phyloP scores from a whole-genome alignment of 2,888 invertebrate species.

The Aquatica leii region DNA sequence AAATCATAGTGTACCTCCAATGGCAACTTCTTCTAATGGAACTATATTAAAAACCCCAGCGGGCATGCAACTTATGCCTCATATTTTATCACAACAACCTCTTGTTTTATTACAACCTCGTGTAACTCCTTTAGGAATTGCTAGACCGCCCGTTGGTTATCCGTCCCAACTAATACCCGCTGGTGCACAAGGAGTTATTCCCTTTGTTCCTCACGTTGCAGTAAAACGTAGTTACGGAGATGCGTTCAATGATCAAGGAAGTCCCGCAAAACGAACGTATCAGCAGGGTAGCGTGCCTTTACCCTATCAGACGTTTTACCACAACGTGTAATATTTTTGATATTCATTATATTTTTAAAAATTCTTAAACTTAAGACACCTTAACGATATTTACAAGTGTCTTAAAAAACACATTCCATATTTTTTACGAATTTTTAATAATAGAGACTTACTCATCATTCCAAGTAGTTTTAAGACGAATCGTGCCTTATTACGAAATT shows the following conservation, averaged over 20 bases:
- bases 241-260: slow-evolving; percentile 56
- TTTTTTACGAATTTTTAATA: too few relatives aligned
- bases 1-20: slow-evolving; percentile 49
- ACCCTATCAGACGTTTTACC: slow-evolving; percentile 57
- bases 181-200: slow-evolving; percentile 48
- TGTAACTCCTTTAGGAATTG: slow-evolving; percentile 43
- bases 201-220: slow-evolving; percentile 53
- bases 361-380: too few relatives aligned
- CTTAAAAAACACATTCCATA: slow-evolving; percentile 20
- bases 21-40: slow-evolving; percentile 39
- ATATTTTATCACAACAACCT: slow-evolving; percentile 51
- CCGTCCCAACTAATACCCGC: slow-evolving; percentile 49
- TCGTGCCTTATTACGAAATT: too few relatives aligned
- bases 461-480: slow-evolving; percentile 11
- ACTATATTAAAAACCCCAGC: slow-evolving; percentile 54
- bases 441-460: slow-evolving; percentile 12
- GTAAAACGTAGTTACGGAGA: slow-evolving; percentile 60
- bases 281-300: slow-evolving; percentile 52
- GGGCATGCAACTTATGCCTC: slow-evolving; percentile 55
- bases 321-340: slow-evolving; percentile 52
- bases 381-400: too few relatives aligned
- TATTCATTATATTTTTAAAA: neutral
- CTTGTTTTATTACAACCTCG: slow-evolving; percentile 42
- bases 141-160: slow-evolving; percentile 46
- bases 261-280: slow-evolving; percentile 57